A percentile compares a stretch with the other conserved stretches of the same genome.
phyloP scores from a whole-genome alignment of 2,113 vertebrate genomes.

The Meleagris gallopavo region DNA sequence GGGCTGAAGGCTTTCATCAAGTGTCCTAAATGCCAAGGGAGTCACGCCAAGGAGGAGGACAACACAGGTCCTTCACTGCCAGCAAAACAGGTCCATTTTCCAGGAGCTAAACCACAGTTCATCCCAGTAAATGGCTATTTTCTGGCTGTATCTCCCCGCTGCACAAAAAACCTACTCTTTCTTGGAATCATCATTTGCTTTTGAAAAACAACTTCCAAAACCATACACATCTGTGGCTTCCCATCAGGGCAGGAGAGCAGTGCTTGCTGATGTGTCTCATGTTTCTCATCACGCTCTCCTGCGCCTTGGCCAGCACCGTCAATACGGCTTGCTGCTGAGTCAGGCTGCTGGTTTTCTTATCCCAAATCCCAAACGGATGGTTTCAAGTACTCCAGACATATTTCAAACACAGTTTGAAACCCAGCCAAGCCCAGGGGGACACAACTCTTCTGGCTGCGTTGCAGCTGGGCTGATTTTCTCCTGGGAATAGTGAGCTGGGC shows the following conservation, averaged over 20 bases:
- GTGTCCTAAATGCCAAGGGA: not conserved
- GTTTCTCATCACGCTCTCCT: not conserved
- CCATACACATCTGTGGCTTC: not conserved
- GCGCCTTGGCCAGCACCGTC: not conserved
- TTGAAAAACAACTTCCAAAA: not conserved
- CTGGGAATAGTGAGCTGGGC: not conserved
- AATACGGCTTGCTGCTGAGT: constrained; percentile 3
- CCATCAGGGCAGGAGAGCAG: not conserved
- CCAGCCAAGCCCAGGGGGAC: not conserved
- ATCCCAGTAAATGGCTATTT: not conserved
- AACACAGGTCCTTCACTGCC: not conserved
- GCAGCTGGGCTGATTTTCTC: not conserved
- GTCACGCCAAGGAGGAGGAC: fast-evolving
- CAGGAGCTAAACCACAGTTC: not conserved
- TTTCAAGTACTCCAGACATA: constrained; percentile 32
- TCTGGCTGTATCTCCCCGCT: not conserved
- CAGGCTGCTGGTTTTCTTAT: constrained; percentile 27
- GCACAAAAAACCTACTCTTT: not conserved
- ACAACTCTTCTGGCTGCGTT: not conserved
- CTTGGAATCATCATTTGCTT: not conserved
- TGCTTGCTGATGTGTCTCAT: not conserved
- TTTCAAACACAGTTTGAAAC: constrained; percentile 41
- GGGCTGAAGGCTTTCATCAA: not conserved
- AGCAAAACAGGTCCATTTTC: not conserved
- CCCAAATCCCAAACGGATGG: not conserved